A percentile compares a stretch with the other conserved stretches of the same genome.
Conservation (phyloP, 2,888 invertebrate genomes). For the Ophion ventricosus region DNA sequence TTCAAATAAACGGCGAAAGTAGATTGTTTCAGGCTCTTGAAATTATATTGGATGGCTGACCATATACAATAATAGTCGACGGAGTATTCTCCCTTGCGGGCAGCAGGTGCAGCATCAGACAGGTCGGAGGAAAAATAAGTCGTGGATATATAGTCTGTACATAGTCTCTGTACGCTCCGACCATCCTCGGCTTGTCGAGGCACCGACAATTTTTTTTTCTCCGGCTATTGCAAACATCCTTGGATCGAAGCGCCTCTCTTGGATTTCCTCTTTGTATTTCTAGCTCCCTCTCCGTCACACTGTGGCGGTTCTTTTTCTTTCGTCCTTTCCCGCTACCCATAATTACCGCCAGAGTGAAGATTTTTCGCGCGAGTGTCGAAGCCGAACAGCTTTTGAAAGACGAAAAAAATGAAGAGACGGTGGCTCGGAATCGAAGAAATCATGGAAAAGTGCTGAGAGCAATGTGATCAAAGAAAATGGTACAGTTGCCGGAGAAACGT, state of each 20-base stretch:
- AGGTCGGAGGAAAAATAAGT: conserved; percentile 23
- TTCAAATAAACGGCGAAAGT: not conserved
- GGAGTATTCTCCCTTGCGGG: conserved; percentile 18
- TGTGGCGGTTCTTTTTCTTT: conserved; percentile 12
- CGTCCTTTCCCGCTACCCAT: not conserved
- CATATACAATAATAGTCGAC: conserved; percentile 7
- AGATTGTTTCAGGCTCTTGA: conserved; percentile 1
- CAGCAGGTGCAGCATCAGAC: conserved; percentile 42
- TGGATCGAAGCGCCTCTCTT: conserved; percentile 12
- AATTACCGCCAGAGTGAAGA: conserved; percentile 15
- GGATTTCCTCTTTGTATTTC: conserved; percentile 43
- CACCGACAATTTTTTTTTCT: conserved; percentile 33
- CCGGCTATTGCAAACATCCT: conserved; percentile 49
- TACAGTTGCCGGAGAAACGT: conserved; percentile 37
- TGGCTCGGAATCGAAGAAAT: conserved; percentile 23
- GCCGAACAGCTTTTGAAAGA: conserved; percentile 16
- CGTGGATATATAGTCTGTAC: conserved; percentile 5
- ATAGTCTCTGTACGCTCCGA: not conserved
- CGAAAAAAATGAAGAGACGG: conserved; percentile 1
- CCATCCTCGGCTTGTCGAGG: conserved; percentile 53
- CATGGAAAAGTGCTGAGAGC: conserved; percentile 43
- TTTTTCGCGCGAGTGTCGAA: conserved; percentile 31
- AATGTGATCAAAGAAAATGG: conserved; percentile 61
- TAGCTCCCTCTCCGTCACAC: conserved; percentile 2
- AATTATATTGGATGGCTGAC: conserved; percentile 11